Base-by-base conservation (phyloP, 2,888 invertebrate genomes). In the Heliconius charithonia region DNA sequence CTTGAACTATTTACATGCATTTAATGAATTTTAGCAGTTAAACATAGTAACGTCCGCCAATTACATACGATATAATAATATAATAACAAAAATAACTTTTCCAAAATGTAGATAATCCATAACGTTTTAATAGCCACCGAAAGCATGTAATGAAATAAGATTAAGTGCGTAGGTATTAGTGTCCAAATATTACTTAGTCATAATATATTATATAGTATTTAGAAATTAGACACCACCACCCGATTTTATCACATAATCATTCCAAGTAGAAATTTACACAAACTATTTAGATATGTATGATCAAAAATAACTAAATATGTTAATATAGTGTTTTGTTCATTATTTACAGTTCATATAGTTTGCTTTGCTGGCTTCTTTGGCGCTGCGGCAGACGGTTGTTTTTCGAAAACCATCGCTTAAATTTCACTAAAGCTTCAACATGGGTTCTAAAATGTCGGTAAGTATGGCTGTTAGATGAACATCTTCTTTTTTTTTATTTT, bases 331-430 rank as follows among this genome's bases (percentile, higher is more conserved):
- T 22, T 66, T 32, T 32, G 32, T 59, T 29, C 13, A 59, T 72
- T 59, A 56, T 72, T 72, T 72, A 59, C 72, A 72, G 72, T 59
- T 51, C 9, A 72, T 72, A 72, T 72, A n/a, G 7, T n/a, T 72
- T 59, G 59, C 59, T 32, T 59, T 32, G 56, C 41, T 16, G 13
- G 56, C 71, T 51, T 37, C 4, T 41, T 37, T 29, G 29, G 29
- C 29, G 71, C 56, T 59, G n/a, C 16, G 16, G 56, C 29, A 25
- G 72, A n/a, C 56, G 22, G 13, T 27, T 27, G 70, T 16, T 71
- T 67, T 71, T 2, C 29, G 3, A 56, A 56, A 6, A 32, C 56
- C 7, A 56, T 22, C 10, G 29, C 13, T 29, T n/a, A 10, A n/a
- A 4, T 51, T 29, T 13, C 27, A 22, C 16, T 45, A 22, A 25